Conservation (phyloP, 2,888 invertebrate genomes). For the Drosophila kambysellisi region DNA sequence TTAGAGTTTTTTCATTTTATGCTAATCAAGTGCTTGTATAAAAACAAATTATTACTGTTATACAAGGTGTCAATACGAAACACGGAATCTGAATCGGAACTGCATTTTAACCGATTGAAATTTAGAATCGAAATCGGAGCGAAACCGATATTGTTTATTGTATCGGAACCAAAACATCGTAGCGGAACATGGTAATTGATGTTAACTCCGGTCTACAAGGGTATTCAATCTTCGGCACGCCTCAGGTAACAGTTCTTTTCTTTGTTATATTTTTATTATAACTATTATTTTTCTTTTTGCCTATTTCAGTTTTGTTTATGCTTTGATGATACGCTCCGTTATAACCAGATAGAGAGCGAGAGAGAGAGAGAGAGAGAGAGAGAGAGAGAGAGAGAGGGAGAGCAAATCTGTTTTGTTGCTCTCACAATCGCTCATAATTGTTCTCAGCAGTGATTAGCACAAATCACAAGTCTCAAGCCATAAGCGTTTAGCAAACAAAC, state of each 20-base stretch:
- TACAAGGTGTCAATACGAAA: background rate
- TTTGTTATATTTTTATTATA: background rate
- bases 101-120: background rate
- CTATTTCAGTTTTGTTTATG: slow-evolving; percentile 11
- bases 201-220: background rate
- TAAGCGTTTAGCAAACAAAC: slow-evolving; percentile 18
- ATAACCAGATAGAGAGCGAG: slow-evolving; percentile 4
- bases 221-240: background rate
- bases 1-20: background rate
- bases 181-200: background rate
- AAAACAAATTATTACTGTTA: background rate
- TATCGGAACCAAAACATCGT: background rate
- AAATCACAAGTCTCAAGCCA: slow-evolving; percentile 5
- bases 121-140: background rate
- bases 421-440: slow-evolving; percentile 33
- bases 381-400: slow-evolving; percentile 32
- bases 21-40: background rate
- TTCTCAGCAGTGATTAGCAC: slow-evolving; percentile 45
- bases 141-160: background rate
- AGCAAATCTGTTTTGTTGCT: slow-evolving; percentile 4
- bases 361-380: slow-evolving; percentile 27
- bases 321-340: slow-evolving; percentile 37
- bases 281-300: background rate
- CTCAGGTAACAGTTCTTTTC: background rate
- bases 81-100: background rate